phyloP scores from a whole-genome alignment of 1,140 invertebrate species.

The Belonocnema kinseyi region DNA sequence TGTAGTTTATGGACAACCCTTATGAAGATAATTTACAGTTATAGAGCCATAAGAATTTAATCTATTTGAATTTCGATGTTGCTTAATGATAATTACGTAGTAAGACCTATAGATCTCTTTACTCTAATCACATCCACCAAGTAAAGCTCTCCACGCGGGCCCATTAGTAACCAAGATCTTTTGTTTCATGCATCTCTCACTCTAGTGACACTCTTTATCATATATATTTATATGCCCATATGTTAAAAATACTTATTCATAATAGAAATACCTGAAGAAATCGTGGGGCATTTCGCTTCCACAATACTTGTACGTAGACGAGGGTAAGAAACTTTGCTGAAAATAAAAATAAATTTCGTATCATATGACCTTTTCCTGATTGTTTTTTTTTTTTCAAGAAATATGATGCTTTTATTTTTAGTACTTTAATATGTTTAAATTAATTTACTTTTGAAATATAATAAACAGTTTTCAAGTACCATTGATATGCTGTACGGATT shows the following conservation, averaged over 20 bases:
- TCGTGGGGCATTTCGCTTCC: constrained; percentile 56
- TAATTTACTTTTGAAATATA: constrained; percentile 13
- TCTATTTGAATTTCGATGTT: too few relatives aligned
- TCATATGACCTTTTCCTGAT: neutral
- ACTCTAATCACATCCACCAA: too few relatives aligned
- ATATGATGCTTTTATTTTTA: neutral
- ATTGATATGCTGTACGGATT: constrained; percentile 33
- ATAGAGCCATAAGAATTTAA: too few relatives aligned
- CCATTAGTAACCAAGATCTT: too few relatives aligned
- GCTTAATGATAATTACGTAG: too few relatives aligned
- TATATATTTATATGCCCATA: too few relatives aligned
- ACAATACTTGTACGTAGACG: constrained; percentile 62
- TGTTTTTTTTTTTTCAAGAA: neutral
- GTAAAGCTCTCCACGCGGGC: too few relatives aligned
- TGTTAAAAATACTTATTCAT: neutral
- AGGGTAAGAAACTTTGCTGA: constrained; percentile 51
- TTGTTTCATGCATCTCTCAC: too few relatives aligned
- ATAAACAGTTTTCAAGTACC: constrained; percentile 31
- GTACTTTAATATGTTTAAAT: neutral
- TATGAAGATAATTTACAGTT: too few relatives aligned
- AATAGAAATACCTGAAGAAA: constrained; percentile 61
- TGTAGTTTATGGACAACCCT: too few relatives aligned
- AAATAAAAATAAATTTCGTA: constrained; percentile 26
- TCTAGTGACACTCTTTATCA: too few relatives aligned
- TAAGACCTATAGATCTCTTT: too few relatives aligned